Base-by-base conservation (phyloP, 2,797 vertebrate genomes). In the Acrossocheilus fasciatus region DNA sequence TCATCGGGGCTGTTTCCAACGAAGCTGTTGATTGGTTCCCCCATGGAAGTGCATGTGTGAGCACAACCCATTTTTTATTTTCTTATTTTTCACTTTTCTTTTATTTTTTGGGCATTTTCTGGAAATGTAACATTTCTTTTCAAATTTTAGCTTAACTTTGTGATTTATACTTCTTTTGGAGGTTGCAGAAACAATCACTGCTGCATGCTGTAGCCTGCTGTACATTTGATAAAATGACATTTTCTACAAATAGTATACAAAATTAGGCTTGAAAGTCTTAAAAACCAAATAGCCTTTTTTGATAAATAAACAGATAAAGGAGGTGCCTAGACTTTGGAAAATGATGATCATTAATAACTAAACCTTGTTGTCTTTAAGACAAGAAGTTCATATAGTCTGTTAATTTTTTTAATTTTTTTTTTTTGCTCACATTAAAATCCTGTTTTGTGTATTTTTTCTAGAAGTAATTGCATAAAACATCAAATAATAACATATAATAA, bases 1-100 rank as follows among this genome's bases (percentile, higher is more conserved):
- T 84, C 68, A 78, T 86, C 79, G 34, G 59, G 88, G 87, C 88
- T 90, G 92, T 74, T 83, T 88, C 74, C 85, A 91, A 90, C 66
- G 87, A 81, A 93, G 85, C 89, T 91, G 89, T 92, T 62, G 59
- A 85, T 54, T 87, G 82, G 26, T 8, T 59, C n/a, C 11, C 18
- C 64, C n/a, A 45, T 45, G 20, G 5, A 68, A 77, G 23, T 34
- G 15, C 50, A 34, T 8, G 41, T 9, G 41, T 66, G 26, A 62
- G 57, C 20, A n/a, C 34, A 59, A 12, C 36, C 23, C 2, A 10
- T 30, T 9, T 47, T 74, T 74, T 9, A 75, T 17, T 23, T 12
- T 52, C 26, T 45, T 7, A 73, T 26, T 57, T 57, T 57, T 54
- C 15, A 18, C 14, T 30, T 34, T 17, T 57, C 0, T 14, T 14